phyloP scores from a whole-genome alignment of 2,113 vertebrate genomes.

The Zosterops lateralis region DNA sequence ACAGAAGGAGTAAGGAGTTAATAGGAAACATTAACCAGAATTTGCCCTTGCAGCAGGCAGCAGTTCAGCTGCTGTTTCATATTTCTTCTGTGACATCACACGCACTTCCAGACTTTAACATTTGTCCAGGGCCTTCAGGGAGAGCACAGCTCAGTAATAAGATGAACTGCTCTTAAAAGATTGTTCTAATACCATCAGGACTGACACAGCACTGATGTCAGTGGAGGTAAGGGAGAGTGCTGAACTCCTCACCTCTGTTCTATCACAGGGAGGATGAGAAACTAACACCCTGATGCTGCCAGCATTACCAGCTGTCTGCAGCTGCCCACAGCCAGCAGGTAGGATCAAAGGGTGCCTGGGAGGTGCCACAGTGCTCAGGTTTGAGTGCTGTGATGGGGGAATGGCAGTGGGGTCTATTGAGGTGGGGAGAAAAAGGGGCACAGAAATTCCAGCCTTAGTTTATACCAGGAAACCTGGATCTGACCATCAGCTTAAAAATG shows the following conservation, averaged over 20 bases:
- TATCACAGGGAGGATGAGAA: background rate
- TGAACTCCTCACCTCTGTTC: conserved; percentile 44
- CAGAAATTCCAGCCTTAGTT: background rate
- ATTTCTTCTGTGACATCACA: conserved; percentile 43
- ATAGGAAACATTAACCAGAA: conserved; percentile 49
- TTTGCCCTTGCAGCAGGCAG: conserved; percentile 43
- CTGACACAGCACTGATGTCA: conserved; percentile 49
- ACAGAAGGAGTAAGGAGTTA: conserved; percentile 46
- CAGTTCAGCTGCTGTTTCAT: conserved; percentile 15
- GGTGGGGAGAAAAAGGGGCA: accelerated
- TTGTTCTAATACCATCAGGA: conserved; percentile 22
- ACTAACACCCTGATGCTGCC: background rate
- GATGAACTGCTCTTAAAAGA: conserved; percentile 33
- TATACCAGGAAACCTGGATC: background rate
- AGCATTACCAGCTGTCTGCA: background rate
- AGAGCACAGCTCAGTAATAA: conserved; percentile 1
- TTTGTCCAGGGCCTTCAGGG: conserved; percentile 40
- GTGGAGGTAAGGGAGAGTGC: background rate
- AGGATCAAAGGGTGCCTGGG: background rate
- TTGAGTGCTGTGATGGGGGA: background rate
- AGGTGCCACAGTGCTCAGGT: too few relatives aligned
- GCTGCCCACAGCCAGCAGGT: background rate
- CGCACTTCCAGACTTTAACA: background rate
- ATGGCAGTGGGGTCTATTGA: accelerated
- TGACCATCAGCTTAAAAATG: background rate